Conservation (phyloP, 2,888 invertebrate species). For the Prenolepis imparis region DNA sequence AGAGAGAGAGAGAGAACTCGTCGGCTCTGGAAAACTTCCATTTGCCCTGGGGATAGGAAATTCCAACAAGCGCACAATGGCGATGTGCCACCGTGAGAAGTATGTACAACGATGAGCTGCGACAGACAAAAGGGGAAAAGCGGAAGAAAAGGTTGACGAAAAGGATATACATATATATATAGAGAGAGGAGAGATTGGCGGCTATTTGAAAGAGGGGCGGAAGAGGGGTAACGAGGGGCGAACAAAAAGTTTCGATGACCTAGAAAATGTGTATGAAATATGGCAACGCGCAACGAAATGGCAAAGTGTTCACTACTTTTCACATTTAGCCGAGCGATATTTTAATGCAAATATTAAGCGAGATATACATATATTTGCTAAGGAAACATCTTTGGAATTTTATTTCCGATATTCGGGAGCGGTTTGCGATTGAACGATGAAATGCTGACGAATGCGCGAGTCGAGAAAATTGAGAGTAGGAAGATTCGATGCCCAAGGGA, state of each 20-base stretch:
- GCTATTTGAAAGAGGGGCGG: constrained; percentile 6
- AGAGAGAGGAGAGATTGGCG: background rate
- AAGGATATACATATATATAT: background rate
- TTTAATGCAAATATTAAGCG: background rate
- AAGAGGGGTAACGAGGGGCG: background rate
- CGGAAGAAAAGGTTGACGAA: constrained; percentile 29
- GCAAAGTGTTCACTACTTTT: background rate
- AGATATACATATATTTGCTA: background rate
- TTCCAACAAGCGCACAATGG: constrained; percentile 26
- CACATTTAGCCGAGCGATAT: background rate
- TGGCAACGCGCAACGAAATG: background rate
- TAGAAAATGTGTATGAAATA: constrained; percentile 10
- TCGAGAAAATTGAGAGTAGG: background rate
- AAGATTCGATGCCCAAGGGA: constrained; percentile 21
- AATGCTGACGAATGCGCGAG: constrained; percentile 3
- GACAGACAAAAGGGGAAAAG: constrained; percentile 29
- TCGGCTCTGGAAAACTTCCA: constrained; percentile 48
- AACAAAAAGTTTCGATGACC: constrained; percentile 23
- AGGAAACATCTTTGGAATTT: background rate
- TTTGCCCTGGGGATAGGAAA: constrained; percentile 47
- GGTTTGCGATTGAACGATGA: background rate
- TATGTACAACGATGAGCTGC: constrained; percentile 19
- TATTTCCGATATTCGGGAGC: background rate
- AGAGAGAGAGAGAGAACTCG: constrained; percentile 30
- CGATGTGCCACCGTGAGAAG: constrained; percentile 22